Base-by-base conservation (phyloP, 1,140 invertebrate species). In the Nasonia giraulti region DNA sequence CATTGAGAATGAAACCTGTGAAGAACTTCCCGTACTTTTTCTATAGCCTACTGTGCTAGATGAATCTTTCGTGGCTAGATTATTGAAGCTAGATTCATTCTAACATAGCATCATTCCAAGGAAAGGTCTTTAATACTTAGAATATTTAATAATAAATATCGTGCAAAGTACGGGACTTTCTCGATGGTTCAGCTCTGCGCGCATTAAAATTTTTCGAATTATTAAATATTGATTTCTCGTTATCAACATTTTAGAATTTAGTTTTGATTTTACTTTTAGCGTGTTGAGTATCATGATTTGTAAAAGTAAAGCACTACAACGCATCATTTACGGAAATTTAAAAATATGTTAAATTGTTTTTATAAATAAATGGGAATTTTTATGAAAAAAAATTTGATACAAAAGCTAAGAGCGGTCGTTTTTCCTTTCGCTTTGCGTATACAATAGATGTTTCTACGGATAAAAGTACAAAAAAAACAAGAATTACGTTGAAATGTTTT, bases 401-500 rank as follows among this genome's bases (percentile, higher is more conserved):
- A 71, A 27, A 84, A 81, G 71, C 7, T 37, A 17, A 55, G 44
- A 77, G 62, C 33, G 33, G 75, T 62, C 50, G 74, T 81, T 80
- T 80, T 75, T 80, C 62, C 20, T 50, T 50, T 62, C 12, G 77
- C 50, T 76, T 83, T 83, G 31, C n/a, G 33, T 55, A 44, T 44
- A 66, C 17, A 2, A 8, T 80, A 55, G 20, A 73, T 14, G n/a
- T 68, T 85, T 85, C 73, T 80, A 85, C 68, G 31, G 76, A 66
- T 31, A 80, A 80, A 37, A 75, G 83, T 80, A 84, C 83, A 84
- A 27, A 27, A 84, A 71, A 44, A 75, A 68, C 75, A 75, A 14
- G 10, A 80, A 75, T 84, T 84, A 80, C 14, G 33, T 80, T 84
- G 8, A 80, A 69, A 76, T 73, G 44, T 69, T 85, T 85, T 85